Evolutionary conservation across 2,113 vertebrate species (phyloP).

Genomic region (Hassar affinis): DNA sequence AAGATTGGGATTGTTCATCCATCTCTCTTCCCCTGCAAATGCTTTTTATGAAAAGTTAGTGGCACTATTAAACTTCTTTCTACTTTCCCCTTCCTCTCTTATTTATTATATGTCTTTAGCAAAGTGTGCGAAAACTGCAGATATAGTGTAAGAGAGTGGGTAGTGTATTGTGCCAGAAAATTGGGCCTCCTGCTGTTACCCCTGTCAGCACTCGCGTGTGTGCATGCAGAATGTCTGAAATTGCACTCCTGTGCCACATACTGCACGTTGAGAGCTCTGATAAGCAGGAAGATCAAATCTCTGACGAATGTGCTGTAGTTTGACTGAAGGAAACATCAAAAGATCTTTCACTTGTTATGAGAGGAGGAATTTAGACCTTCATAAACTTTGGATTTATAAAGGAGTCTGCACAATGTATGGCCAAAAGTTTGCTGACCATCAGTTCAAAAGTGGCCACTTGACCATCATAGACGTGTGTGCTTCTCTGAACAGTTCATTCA

Average conservation of each 20-base stretch:
- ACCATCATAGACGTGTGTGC: background rate
- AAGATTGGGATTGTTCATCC: slow-evolving; percentile 8
- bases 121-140: background rate
- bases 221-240: background rate
- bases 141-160: background rate
- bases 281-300: background rate
- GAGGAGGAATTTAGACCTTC: background rate
- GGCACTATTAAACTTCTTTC: slow-evolving; percentile 3
- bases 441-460: background rate
- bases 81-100: background rate
- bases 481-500: background rate
- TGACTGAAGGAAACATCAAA: background rate
- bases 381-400: background rate
- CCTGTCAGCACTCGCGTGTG: background rate
- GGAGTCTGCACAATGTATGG: background rate
- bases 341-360: background rate
- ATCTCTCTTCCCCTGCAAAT: slow-evolving; percentile 19
- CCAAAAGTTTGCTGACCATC: background rate
- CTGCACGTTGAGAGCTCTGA: background rate
- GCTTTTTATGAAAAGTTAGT: slow-evolving; percentile 19
- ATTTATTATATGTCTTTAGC: slow-evolving; percentile 26
- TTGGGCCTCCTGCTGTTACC: slow-evolving; percentile 8
- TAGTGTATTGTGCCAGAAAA: slow-evolving; percentile 22
- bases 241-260: background rate
- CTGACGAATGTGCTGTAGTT: background rate